Evolutionary conservation across 2,797 vertebrate genomes (phyloP), one percentile per base, ranked within the genome.

Genomic region (Diplodus puntazzo): DNA sequence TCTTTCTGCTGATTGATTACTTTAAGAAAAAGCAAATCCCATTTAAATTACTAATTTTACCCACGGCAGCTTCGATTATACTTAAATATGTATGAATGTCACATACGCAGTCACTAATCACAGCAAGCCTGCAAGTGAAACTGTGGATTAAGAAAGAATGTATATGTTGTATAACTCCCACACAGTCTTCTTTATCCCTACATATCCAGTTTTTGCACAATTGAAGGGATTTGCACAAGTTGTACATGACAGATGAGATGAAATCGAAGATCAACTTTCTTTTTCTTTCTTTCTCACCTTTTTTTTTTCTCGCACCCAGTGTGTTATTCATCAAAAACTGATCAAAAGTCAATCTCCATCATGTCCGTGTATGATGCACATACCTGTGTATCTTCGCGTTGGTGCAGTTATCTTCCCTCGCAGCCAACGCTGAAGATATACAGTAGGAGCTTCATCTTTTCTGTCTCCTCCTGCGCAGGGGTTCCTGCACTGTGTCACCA

Each of bases 381-480:
- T 58, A 86, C 85, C 78, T 84, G 74, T 82, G 45, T 73, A 76
- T 84, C 79, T 78, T 17, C 1, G 11, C 62, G 50, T 70, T 27
- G 1, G 72, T 69, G 86, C 73, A 30, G 75, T 88, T 91, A 84
- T 89, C 85, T 87, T 12, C 27, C 69, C 75, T 73, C 61, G 5
- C 83, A 85, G 81, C 69, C 76, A 59, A 77, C 83, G 85, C 81
- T 76, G 85, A 74, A 88, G 87, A 88, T 83, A 92, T 85, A 86
- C 86, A 84, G 82, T 69, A 80, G 87, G 89, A 84, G 83, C 88
- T 90, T 88, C 82, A 86, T 89, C 69, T 86, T 81, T 71, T 87
- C 77, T 83, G 82, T 89, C 89, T 92, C 88, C 87, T 90, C 88
- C 88, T 75, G 83, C 84, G 42, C 89, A 71, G 83, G 84, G 83